phyloP scores from a whole-genome alignment of 2,797 vertebrate genomes.

The Premnoplex brunnescens region DNA sequence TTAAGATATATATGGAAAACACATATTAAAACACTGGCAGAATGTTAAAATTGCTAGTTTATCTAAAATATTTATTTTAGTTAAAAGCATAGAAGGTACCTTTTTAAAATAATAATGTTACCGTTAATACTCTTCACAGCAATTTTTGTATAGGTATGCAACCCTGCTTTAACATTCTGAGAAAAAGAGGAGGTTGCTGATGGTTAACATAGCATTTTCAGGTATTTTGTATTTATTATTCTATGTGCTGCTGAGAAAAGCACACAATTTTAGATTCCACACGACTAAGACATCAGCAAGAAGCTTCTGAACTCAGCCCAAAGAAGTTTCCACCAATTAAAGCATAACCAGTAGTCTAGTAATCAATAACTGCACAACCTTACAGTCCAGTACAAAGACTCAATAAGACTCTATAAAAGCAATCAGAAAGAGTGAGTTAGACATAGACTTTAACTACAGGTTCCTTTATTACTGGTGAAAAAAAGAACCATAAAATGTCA shows the following conservation, averaged over 20 bases:
- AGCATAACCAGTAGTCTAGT: neutral
- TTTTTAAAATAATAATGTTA: neutral
- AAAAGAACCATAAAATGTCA: neutral
- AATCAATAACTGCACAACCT: neutral
- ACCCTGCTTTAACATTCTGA: neutral
- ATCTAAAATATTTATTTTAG: neutral
- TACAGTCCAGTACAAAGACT: neutral
- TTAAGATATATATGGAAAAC: neutral
- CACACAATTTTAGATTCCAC: neutral
- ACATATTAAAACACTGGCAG: neutral
- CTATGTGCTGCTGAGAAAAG: neutral
- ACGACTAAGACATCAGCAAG: neutral
- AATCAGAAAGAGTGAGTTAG: neutral
- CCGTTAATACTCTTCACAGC: neutral
- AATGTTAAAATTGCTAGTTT: neutral
- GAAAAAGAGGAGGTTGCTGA: neutral
- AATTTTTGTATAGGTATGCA: neutral
- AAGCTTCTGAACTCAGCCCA: neutral
- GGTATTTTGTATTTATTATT: neutral
- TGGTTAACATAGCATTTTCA: neutral
- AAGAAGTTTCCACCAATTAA: neutral
- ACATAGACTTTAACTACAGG: neutral
- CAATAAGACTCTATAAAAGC: neutral
- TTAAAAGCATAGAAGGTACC: neutral
- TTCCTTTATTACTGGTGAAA: neutral